Evolutionary conservation across 1,140 invertebrate species (phyloP).

Genomic region (Caerostris darwini): DNA sequence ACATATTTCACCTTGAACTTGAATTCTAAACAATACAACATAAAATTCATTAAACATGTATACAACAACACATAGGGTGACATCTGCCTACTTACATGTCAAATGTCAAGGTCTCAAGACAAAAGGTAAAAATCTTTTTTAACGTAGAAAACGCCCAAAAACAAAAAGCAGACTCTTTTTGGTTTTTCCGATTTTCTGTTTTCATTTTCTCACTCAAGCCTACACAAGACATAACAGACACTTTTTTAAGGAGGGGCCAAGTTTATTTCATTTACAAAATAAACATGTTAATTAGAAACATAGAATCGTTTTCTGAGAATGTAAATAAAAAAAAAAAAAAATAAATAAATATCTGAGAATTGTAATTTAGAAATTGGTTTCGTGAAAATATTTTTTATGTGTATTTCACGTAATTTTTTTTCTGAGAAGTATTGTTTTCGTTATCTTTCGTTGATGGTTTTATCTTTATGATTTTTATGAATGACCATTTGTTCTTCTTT

Average conservation of each 20-base stretch:
- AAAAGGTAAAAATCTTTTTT: not conserved
- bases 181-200: not conserved
- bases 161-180: not conserved
- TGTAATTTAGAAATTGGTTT: not conserved
- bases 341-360: not conserved
- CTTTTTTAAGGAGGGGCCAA: not conserved
- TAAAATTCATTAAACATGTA: not conserved
- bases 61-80: not conserved
- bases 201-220: slow-evolving; percentile 2
- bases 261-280: not conserved
- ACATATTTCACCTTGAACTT: too few species aligned
- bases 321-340: not conserved
- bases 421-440: too few species aligned
- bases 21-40: too few species aligned
- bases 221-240: not conserved
- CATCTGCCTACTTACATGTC: not conserved
- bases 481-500: too few species aligned
- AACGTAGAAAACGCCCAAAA: not conserved
- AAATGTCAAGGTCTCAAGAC: not conserved
- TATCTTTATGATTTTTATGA: too few species aligned
- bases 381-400: too few species aligned
- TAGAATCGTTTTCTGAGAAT: not conserved
- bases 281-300: not conserved
- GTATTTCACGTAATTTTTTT: too few species aligned
- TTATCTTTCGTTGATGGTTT: too few species aligned